phyloP scores from a whole-genome alignment of 37 sponge, comb jelly and placozoan species.

The Aplysina aerophoba region DNA sequence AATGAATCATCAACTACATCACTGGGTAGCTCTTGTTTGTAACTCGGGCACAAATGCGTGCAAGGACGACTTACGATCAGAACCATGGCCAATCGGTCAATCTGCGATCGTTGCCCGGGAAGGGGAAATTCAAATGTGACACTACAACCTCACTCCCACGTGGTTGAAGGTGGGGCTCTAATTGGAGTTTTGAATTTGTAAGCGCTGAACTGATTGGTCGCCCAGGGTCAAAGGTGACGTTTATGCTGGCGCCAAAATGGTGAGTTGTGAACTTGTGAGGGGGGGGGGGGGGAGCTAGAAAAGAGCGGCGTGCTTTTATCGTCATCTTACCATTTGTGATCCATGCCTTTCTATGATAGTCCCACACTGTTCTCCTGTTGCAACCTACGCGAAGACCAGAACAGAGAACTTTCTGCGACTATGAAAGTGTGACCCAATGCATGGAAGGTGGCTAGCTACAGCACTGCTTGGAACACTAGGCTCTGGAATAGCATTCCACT shows the following conservation, averaged over 20 bases:
- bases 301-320: not conserved
- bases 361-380: conserved; percentile 96
- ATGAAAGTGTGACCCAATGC: conserved; percentile 88
- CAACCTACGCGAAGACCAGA: conserved; percentile 87
- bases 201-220: not conserved
- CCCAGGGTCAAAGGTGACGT: no score
- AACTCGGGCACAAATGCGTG: no score
- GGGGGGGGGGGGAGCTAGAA: not conserved
- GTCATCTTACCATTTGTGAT: not conserved
- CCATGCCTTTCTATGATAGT: conserved; percentile 11
- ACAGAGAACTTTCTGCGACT: conserved; percentile 92
- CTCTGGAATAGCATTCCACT: not conserved
- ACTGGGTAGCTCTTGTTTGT: no score
- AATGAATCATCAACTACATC: no score
- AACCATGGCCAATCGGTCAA: no score
- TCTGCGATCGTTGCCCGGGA: no score
- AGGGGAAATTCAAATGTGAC: no score
- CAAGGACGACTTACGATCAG: no score
- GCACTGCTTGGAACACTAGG: not conserved
- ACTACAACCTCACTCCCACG: not conserved
- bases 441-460: conserved; percentile 83
- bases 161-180: not conserved
- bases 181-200: not conserved
- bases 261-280: not conserved
- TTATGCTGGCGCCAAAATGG: not conserved